A percentile compares a stretch with the other conserved stretches of the same genome.
Conservation (phyloP, 1,140 invertebrate genomes). For the Charaxes varanes region DNA sequence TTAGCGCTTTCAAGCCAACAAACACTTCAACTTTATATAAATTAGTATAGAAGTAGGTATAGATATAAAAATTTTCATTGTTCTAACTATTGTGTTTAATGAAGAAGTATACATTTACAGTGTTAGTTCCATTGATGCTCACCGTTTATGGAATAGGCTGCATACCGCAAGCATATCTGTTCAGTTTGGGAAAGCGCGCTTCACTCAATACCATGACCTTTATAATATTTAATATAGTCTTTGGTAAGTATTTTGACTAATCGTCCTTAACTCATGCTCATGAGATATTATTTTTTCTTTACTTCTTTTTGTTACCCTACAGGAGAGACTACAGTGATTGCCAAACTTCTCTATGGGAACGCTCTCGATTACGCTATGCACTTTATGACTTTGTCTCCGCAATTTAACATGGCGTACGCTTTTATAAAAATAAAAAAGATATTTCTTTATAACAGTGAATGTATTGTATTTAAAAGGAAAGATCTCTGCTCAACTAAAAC, state of each 20-base stretch:
- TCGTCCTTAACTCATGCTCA: too few species aligned
- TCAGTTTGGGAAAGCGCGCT: conserved; percentile 40
- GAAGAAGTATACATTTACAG: too few species aligned
- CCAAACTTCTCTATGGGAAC: conserved; percentile 42
- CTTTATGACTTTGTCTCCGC: conserved; percentile 47
- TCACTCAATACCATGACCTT: conserved; percentile 50
- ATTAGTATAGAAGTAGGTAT: too few species aligned
- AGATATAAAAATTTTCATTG: too few species aligned
- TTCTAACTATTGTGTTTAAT: too few species aligned
- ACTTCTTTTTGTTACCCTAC: too few species aligned
- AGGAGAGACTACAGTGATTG: conserved; percentile 52
- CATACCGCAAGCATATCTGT: conserved; percentile 54
- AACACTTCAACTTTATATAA: too few species aligned
- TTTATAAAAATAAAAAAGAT: conserved; percentile 46
- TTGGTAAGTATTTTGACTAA: conserved; percentile 33
- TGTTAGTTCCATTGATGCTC: conserved; percentile 40
- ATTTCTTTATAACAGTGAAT: conserved; percentile 58
- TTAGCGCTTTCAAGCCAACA: too few species aligned
- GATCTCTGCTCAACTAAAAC: conserved; percentile 39
- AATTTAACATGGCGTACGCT: conserved; percentile 54
- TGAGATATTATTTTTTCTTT: too few species aligned
- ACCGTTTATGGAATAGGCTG: conserved; percentile 42
- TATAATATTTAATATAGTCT: conserved; percentile 46
- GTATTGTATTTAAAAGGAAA: conserved; percentile 36
- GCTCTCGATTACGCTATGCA: conserved; percentile 29